Conservation (phyloP, 2,113 vertebrate species). For the Antechinus flavipes region DNA sequence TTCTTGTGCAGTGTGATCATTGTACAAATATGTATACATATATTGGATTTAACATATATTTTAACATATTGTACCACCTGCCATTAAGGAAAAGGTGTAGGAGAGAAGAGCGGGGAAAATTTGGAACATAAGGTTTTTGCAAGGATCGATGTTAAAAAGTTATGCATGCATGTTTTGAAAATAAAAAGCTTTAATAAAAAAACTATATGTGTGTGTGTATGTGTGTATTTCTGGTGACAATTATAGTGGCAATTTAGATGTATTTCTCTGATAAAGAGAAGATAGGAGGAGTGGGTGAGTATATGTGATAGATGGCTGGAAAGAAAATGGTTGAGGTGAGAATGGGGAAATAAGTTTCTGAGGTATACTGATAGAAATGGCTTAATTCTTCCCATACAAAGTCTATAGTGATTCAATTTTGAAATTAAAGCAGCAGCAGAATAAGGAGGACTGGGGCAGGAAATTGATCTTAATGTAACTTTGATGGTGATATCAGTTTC, state of each 20-base stretch:
- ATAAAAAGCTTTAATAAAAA: too few species aligned
- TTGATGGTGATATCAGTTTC: background rate
- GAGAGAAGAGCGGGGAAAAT: too few species aligned
- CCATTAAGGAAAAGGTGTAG: too few species aligned
- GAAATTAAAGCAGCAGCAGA: background rate
- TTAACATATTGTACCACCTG: too few species aligned
- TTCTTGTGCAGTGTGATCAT: too few species aligned
- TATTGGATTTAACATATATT: too few species aligned
- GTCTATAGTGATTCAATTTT: background rate
- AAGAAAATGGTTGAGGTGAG: background rate
- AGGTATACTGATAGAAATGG: background rate
- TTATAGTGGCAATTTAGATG: background rate
- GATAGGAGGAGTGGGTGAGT: too few species aligned
- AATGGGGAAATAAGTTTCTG: background rate
- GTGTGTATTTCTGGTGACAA: background rate
- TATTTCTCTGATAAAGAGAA: background rate
- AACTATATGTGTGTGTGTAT: too few species aligned
- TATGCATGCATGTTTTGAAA: too few species aligned
- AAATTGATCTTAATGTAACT: background rate
- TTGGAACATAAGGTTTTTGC: too few species aligned
- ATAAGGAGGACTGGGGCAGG: background rate
- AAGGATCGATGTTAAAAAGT: too few species aligned
- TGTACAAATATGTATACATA: too few species aligned
- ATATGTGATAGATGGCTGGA: background rate
- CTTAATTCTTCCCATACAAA: background rate